These are phyloP conservation scores for Melanotaenia boesemani DNA, from an alignment of 2,797 vertebrate genomes.

Conservation along the genomic window DNA sequence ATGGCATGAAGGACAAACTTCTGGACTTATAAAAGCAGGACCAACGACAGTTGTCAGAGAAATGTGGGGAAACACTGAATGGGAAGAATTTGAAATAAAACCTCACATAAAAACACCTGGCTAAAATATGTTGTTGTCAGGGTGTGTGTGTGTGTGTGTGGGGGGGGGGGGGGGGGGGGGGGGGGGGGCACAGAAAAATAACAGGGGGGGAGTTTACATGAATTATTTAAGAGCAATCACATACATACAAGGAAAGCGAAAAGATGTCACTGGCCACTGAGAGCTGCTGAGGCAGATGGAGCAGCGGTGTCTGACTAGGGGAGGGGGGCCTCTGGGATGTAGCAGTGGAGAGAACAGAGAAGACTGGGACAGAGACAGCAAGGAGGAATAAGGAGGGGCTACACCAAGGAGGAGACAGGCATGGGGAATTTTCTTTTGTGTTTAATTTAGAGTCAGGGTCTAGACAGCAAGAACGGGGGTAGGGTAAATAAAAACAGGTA, in stretches of 20 bases:
- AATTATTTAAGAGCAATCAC: conserved; percentile 77
- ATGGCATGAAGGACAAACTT: no score
- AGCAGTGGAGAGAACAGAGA: conserved; percentile 34
- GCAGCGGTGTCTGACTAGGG: conserved; percentile 39
- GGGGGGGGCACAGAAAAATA: no score
- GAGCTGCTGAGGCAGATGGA: conserved; percentile 57
- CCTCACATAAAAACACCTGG: neutral
- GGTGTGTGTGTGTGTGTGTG: no score
- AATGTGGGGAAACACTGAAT: neutral
- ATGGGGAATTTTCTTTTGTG: conserved; percentile 69
- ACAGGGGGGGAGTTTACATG: conserved; percentile 43
- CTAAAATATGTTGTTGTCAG: neutral
- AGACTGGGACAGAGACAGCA: conserved; percentile 37
- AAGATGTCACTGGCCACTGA: conserved; percentile 61
- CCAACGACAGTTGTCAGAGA: neutral
- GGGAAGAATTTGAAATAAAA: neutral
- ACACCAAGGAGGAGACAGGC: conserved; percentile 28
- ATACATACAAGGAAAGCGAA: conserved; percentile 47
- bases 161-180: neutral
- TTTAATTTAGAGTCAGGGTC: conserved; percentile 14
- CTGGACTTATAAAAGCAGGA: no score
- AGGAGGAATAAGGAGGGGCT: conserved; percentile 6
- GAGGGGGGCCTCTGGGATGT: conserved; percentile 58
- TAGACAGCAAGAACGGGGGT: neutral
- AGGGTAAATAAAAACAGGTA: conserved; percentile 37